phyloP scores from a whole-genome alignment of 2,113 vertebrate species.

The Guaruba guarouba region DNA sequence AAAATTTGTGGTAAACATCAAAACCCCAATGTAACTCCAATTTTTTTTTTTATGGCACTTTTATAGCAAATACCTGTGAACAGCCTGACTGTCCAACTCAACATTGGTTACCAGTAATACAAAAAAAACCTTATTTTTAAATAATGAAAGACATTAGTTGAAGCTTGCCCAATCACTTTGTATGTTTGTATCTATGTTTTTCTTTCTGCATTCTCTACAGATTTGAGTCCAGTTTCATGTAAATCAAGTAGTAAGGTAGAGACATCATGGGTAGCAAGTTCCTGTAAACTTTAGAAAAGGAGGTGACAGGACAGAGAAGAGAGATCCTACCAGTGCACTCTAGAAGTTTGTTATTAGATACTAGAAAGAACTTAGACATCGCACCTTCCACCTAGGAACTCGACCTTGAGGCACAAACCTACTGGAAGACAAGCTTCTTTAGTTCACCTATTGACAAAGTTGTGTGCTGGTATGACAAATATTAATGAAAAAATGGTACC shows the following conservation, averaged over 20 bases:
- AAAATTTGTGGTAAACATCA: background rate
- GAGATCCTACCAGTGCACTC: background rate
- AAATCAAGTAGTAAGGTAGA: background rate
- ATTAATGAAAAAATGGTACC: background rate
- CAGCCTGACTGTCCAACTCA: background rate
- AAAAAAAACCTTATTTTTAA: fast-evolving
- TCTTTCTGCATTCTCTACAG: background rate
- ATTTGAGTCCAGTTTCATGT: background rate
- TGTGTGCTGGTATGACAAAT: background rate
- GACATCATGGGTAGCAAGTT: background rate
- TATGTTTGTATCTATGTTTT: background rate
- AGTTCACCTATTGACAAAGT: background rate
- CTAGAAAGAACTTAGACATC: background rate
- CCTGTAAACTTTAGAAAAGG: background rate
- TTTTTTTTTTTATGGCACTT: background rate
- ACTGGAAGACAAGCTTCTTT: background rate
- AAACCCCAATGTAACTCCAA: background rate
- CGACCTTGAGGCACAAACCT: background rate
- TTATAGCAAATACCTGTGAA: background rate
- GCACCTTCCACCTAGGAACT: background rate
- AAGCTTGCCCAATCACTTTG: background rate
- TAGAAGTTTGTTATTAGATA: background rate
- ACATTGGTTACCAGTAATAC: background rate
- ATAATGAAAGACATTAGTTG: background rate
- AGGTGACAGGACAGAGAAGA: background rate